These are phyloP conservation scores for Anodontia alba DNA, from an alignment of 2,888 invertebrate species.

Conservation along the genomic window DNA sequence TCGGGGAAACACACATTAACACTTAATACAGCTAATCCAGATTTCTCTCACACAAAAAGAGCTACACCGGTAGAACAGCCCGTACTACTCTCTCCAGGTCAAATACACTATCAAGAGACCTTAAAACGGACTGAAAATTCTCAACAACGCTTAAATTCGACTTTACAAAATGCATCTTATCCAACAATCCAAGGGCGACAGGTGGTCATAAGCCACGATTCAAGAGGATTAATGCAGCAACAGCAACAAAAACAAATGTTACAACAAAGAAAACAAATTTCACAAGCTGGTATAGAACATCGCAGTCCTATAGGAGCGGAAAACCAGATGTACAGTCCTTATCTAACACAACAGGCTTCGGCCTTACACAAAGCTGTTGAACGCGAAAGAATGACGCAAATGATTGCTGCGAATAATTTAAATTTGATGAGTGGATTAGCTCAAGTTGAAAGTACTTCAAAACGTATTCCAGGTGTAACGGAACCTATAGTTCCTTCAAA, in stretches of 20 bases:
- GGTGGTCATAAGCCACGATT: neutral
- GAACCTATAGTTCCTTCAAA: neutral
- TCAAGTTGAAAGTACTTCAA: neutral
- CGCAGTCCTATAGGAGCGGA: neutral
- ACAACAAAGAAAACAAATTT: conserved; percentile 16
- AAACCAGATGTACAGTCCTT: neutral
- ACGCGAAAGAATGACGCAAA: neutral
- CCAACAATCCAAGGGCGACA: neutral
- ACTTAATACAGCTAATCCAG: conserved; percentile 27
- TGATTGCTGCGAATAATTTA: neutral
- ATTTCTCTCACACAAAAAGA: neutral
- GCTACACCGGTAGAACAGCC: neutral
- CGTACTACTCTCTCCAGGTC: neutral
- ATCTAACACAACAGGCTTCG: neutral
- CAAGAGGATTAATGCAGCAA: conserved; percentile 28
- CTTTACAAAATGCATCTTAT: neutral
- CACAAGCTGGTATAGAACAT: neutral
- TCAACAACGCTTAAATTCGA: neutral
- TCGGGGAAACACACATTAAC: conserved; percentile 43
- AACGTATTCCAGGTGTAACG: neutral
- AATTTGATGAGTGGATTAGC: neutral
- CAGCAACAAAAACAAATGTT: conserved; percentile 40
- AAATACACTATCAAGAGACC: neutral
- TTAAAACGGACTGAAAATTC: neutral
- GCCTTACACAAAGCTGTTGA: neutral